These are phyloP conservation scores for Heterochromis multidens DNA, from an alignment of 2,113 vertebrate genomes.

Conservation along the genomic window DNA sequence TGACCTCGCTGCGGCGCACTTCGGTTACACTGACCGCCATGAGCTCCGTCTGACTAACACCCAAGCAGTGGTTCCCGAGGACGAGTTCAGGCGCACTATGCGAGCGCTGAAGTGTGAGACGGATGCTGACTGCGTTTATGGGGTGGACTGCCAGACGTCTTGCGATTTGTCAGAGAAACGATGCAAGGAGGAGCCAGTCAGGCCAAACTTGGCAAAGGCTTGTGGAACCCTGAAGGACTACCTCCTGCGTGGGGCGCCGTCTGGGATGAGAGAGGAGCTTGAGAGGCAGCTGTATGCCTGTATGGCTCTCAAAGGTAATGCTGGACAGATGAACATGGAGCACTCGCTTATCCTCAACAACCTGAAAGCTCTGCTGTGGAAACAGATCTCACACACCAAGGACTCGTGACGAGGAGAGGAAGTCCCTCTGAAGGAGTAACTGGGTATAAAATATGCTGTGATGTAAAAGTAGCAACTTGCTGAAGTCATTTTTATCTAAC, in stretches of 20 bases:
- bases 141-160: constrained; percentile 86
- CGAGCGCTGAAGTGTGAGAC: constrained; percentile 85
- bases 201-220: constrained; percentile 94
- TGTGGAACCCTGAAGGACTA: constrained; percentile 93
- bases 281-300: constrained; percentile 96
- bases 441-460: constrained; percentile 24
- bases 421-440: background rate
- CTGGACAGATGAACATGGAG: constrained; percentile 98
- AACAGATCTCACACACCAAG: constrained; percentile 98
- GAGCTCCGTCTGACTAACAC: constrained; percentile 92
- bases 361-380: constrained; percentile 96
- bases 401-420: constrained; percentile 81
- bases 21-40: constrained; percentile 93
- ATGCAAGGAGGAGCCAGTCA: constrained; percentile 87
- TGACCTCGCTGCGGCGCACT: constrained; percentile 85
- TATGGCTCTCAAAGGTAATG: constrained; percentile 88
- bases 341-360: constrained; percentile 98
- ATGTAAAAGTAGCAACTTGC: constrained; percentile 13
- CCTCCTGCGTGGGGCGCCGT: constrained; percentile 87
- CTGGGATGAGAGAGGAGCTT: constrained; percentile 87
- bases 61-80: constrained; percentile 86
- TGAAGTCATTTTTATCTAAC: constrained; percentile 7
- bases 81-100: constrained; percentile 84
- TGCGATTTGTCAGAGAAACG: constrained; percentile 85
- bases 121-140: constrained; percentile 89